Evolutionary conservation across 1,140 invertebrate species (phyloP), one percentile per base, ranked within the genome.

Genomic region (Scaptomyza montana): DNA sequence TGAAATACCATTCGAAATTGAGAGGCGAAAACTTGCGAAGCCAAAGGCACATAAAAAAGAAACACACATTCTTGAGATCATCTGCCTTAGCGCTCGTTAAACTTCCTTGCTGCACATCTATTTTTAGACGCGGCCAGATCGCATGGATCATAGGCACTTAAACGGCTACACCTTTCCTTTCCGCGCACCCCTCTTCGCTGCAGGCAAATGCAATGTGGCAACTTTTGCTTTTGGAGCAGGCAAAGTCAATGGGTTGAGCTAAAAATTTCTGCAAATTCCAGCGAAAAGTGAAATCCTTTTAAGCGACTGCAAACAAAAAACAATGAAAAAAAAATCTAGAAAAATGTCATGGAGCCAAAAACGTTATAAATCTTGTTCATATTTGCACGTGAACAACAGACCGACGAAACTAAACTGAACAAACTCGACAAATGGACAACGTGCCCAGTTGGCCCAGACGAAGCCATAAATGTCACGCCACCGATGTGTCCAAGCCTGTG

Each of bases 321-420:
- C 7, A 6, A 30, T 3, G 7, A 25, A n/a, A 33, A 9, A 9
- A 71, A 81, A 85, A 82, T 87, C 82, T 87, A 86, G 54, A 67
- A 86, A 89, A 89, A 87, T 87, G 84, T 87, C 82, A 41, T 36
- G 13, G 21, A 41, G 13, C 66, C 84, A 54, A 76, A 86, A 89
- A 78, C 70, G 79, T 87, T 84, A 87, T 87, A 89, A 87, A 87
- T 87, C 82, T 87, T 87, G 84, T 89, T 87, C 78, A 86, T 86
- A 86, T 86, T 86, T 86, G 75, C 84, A 89, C 82, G 82, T 82
- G 82, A 86, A 87, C 54, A 65, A 60, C 28, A 39, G 21, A 39
- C 67, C 30, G 30, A 53, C 61, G 30, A 57, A 47, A 51, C 13
- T 39, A 62, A 39, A 41, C 57, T 47, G 30, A 33, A 21, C 45